Evolutionary conservation across 2,888 invertebrate genomes (phyloP).

Genomic region (Dusona sp.): DNA sequence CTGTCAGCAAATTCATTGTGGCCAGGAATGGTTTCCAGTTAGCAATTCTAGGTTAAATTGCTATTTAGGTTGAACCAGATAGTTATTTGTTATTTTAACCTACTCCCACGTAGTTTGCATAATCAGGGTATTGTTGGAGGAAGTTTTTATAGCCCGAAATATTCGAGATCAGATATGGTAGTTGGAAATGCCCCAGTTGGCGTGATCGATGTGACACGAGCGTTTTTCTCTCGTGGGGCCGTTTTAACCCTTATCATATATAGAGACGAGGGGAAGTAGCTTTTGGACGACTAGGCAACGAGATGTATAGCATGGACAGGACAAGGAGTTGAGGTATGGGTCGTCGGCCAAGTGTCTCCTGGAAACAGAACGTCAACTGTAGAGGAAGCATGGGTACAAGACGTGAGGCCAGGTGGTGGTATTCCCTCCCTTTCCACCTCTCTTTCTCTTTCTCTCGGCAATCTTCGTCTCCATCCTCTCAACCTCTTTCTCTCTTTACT

Average conservation of each 20-base stretch:
- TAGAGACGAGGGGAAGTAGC: conserved; percentile 34
- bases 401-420: conserved; percentile 76
- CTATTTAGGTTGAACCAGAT: background rate
- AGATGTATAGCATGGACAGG: conserved; percentile 74
- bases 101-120: background rate
- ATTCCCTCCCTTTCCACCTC: conserved; percentile 29
- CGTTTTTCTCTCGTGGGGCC: background rate
- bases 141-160: background rate
- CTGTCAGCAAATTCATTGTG: background rate
- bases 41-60: background rate
- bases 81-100: background rate
- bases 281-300: conserved; percentile 51
- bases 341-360: conserved; percentile 83
- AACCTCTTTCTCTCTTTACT: conserved; percentile 7
- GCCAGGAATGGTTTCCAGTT: background rate
- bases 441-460: conserved; percentile 14
- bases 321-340: conserved; percentile 83
- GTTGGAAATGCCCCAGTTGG: background rate
- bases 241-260: conserved; percentile 31
- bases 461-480: conserved; percentile 29
- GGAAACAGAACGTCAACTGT: conserved; percentile 79
- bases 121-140: background rate
- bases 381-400: conserved; percentile 78
- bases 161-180: background rate
- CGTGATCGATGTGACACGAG: background rate